Evolutionary conservation across 2,888 invertebrate species (phyloP).

Genomic region (Drosophila cracens): DNA sequence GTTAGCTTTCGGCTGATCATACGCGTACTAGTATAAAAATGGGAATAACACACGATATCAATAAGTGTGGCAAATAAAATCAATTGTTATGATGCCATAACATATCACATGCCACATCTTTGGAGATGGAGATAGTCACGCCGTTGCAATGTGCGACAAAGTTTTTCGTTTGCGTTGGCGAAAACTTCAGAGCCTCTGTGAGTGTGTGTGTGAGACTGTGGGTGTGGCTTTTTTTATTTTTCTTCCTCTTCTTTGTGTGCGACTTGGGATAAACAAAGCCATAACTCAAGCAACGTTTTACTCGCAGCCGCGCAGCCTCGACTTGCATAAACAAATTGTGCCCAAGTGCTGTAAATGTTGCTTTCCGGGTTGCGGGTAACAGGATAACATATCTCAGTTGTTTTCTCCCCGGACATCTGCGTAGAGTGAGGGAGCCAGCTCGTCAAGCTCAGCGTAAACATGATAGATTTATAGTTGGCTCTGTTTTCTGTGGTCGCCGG

Average conservation of each 20-base stretch:
- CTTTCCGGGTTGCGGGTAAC: conserved; percentile 16
- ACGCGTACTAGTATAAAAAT: conserved; percentile 44
- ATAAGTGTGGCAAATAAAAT: conserved; percentile 74
- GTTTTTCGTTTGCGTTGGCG: conserved; percentile 62
- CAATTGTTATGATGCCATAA: conserved; percentile 79
- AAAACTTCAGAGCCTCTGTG: conserved; percentile 45
- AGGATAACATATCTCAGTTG: conserved; percentile 13
- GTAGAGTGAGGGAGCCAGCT: conserved; percentile 50
- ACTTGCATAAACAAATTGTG: conserved; percentile 77
- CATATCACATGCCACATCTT: conserved; percentile 57
- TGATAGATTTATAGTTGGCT: conserved; percentile 76
- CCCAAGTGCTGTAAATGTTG: conserved; percentile 56
- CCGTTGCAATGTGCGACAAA: conserved; percentile 60
- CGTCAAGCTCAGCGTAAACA: conserved; percentile 74
- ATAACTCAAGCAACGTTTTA: conserved; percentile 79
- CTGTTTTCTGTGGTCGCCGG: conserved; percentile 54
- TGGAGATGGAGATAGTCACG: conserved; percentile 9
- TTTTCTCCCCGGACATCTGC: conserved; percentile 20
- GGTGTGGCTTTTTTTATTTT: conserved; percentile 37
- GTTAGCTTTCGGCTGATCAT: conserved; percentile 29
- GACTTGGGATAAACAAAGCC: conserved; percentile 80
- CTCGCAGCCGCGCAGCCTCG: conserved; percentile 54
- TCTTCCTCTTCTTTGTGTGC: conserved; percentile 48
- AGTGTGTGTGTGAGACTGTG: conserved; percentile 3
- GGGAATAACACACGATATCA: conserved; percentile 68